These are phyloP conservation scores for Toxotes chatareus DNA, from an alignment of 2,113 vertebrate genomes.

Conservation along the genomic window DNA sequence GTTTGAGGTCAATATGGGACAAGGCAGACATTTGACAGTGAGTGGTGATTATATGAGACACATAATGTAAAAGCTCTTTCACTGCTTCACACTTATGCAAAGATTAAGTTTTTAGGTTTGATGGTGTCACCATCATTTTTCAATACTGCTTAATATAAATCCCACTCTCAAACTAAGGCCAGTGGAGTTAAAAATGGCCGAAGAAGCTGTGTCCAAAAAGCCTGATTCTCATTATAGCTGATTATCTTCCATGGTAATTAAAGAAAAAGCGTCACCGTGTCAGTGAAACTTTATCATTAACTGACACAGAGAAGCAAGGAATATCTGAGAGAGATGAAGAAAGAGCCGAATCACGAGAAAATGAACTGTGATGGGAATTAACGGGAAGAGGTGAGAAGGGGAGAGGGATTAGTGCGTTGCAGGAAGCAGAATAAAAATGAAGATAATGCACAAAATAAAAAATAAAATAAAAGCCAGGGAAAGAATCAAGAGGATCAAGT, in stretches of 20 bases:
- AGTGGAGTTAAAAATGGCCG: background rate
- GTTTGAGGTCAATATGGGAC: background rate
- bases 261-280: background rate
- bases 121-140: background rate
- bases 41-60: background rate
- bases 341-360: background rate
- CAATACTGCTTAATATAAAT: background rate
- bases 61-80: background rate
- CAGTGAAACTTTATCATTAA: constrained; percentile 16
- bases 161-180: background rate
- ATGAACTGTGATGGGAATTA: constrained; percentile 19
- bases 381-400: constrained; percentile 14
- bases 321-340: background rate
- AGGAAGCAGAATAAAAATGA: constrained; percentile 9
- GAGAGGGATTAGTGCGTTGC: background rate
- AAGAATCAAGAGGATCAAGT: background rate
- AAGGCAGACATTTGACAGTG: background rate
- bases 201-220: background rate
- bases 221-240: background rate
- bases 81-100: background rate
- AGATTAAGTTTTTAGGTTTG: background rate
- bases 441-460: background rate
- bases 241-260: constrained; percentile 13
- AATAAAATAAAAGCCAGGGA: background rate
- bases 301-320: background rate